Percentiles rank a stretch among this genome's conserved stretches.
Conservation (phyloP, 2,888 invertebrate genomes). For the Thera obeliscata region DNA sequence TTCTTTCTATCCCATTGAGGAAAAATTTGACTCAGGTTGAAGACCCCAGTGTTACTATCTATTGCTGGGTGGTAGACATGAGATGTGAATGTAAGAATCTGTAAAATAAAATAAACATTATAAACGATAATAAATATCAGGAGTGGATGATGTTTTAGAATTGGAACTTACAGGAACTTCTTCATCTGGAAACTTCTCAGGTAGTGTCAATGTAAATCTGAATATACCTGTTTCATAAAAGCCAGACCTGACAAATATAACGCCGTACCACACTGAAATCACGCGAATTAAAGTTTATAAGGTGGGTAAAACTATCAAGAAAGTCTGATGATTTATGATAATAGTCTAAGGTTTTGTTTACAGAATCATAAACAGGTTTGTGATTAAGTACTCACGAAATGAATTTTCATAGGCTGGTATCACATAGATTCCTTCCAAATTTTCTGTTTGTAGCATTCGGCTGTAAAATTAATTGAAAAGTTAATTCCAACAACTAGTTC, state of each 20-base stretch:
- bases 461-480: conserved; percentile 78
- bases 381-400: conserved; percentile 80
- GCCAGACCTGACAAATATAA: conserved; percentile 95
- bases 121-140: not conserved
- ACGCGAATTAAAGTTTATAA: not conserved
- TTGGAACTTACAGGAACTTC: conserved; percentile 89
- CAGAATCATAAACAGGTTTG: not conserved
- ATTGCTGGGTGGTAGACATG: conserved; percentile 95
- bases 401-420: conserved; percentile 95
- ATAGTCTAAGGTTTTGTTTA: not conserved
- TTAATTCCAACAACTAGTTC: not conserved
- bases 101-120: conserved; percentile 43
- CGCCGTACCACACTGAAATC: conserved; percentile 94
- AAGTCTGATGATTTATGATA: not conserved
- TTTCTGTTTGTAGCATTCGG: conserved; percentile 93
- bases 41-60: conserved; percentile 89
- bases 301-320: not conserved
- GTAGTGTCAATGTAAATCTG: conserved; percentile 93
- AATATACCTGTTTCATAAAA: conserved; percentile 95
- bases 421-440: conserved; percentile 94
- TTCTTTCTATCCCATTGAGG: conserved; percentile 93
- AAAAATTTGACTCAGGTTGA: conserved; percentile 92
- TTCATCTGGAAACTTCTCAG: conserved; percentile 94
- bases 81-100: conserved; percentile 93
- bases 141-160: not conserved